Conservation (phyloP, 1,140 invertebrate species). For the Campoletis sonorensis region DNA sequence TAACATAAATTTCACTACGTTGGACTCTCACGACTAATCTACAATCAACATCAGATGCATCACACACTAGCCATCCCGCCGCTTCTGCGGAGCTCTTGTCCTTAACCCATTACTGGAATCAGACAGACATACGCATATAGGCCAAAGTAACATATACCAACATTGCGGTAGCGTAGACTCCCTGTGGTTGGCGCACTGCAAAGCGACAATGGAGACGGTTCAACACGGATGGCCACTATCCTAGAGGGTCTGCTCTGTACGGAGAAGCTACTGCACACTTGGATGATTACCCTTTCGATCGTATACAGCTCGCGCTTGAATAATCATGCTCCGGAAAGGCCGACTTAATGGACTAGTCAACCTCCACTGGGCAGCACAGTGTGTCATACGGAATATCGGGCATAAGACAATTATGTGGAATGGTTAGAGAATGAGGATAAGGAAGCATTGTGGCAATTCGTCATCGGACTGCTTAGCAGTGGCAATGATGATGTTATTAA, state of each 20-base stretch:
- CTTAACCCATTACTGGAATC: slow-evolving; percentile 39
- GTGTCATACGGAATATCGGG: neutral
- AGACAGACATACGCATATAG: slow-evolving; percentile 30
- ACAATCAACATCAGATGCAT: slow-evolving; percentile 7
- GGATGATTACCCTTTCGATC: slow-evolving; percentile 31
- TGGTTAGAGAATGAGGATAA: neutral
- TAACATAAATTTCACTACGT: no score
- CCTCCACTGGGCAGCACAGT: neutral
- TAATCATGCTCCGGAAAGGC: slow-evolving; percentile 28
- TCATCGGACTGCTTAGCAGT: no score
- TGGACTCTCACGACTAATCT: slow-evolving; percentile 6
- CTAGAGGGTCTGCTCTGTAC: neutral
- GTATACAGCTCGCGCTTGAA: slow-evolving; percentile 34
- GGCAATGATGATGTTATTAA: no score
- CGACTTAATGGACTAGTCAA: slow-evolving; percentile 26
- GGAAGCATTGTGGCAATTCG: neutral
- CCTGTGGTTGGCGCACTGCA: neutral
- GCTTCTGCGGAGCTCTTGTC: slow-evolving; percentile 5
- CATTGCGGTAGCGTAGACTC: neutral
- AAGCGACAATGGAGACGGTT: slow-evolving; percentile 7
- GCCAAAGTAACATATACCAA: slow-evolving; percentile 10
- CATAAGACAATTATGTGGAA: neutral
- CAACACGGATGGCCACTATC: slow-evolving; percentile 20
- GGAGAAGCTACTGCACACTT: slow-evolving; percentile 14
- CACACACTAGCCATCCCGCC: neutral